Conservation (phyloP, 2,797 vertebrate species). For the Periparus ater region DNA sequence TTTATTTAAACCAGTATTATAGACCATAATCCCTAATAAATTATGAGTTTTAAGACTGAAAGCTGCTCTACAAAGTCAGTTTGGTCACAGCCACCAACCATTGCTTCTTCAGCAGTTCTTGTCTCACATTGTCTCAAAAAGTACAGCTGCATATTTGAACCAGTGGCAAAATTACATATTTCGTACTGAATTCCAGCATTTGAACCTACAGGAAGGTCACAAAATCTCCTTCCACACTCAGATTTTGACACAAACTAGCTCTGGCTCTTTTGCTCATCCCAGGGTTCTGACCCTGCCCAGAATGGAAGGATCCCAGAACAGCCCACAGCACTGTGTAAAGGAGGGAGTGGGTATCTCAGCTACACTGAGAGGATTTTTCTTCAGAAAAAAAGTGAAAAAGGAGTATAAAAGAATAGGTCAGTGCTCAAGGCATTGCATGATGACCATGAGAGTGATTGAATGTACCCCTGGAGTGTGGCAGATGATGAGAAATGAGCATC, state of each 20-base stretch:
- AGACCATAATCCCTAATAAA: background rate
- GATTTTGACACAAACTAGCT: background rate
- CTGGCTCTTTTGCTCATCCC: background rate
- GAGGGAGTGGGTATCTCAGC: background rate
- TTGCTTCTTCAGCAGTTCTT: background rate
- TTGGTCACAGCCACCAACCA: background rate
- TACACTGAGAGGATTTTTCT: background rate
- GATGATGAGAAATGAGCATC: background rate
- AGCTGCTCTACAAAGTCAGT: background rate
- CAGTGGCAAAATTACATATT: background rate
- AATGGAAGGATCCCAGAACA: background rate
- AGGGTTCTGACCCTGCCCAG: accelerated
- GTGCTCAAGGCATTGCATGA: background rate
- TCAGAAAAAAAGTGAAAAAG: background rate
- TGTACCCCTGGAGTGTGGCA: background rate
- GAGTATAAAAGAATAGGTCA: background rate
- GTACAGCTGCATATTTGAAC: background rate
- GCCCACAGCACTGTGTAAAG: background rate
- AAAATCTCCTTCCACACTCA: background rate
- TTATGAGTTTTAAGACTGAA: background rate
- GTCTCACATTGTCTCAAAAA: accelerated
- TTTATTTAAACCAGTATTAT: background rate
- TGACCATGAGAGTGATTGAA: background rate
- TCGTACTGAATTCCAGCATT: background rate
- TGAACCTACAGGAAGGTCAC: background rate